Evolutionary conservation across 2,888 invertebrate genomes (phyloP), one percentile per base, ranked within the genome.

Genomic region (Bembecia ichneumoniformis): DNA sequence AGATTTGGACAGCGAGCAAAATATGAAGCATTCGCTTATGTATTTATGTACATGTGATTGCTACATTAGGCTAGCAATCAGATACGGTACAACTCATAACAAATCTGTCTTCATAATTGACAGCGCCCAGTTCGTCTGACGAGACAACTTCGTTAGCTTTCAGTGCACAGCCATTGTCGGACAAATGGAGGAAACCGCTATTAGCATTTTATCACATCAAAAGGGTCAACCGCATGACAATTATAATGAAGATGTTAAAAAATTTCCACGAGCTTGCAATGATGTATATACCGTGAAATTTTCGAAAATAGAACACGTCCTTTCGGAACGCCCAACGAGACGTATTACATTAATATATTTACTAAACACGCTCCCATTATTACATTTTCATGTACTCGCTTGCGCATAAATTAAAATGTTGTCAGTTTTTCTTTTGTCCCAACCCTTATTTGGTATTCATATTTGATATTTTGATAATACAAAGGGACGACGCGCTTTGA

Each of bases 381-480:
- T 83, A 86, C 77, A 67, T 80, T 86, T 87, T 86, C 84, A 87
- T 86, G 86, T 86, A 87, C 84, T 86, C 79, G 74, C 72, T 80
- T 71, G 67, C 67, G 80, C 80, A 87, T 87, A 87, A 84, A 86
- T 87, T 86, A 86, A 87, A 84, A 79, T 73, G 75, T 74, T 82
- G 83, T 76, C 83, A 81, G 77, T 79, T 80, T 78, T 83, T 82
- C 83, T 83, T 83, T 87, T 86, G 83, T 84, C 73, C 79, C 75
- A 77, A 79, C 86, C 87, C 86, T 86, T 82, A 86, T 86, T 86
- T 86, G 82, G 86, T 87, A 86, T 86, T 87, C 86, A 87, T 87
- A 82, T 86, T 86, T 82, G 82, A 82, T 81, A 81, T 80, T 86
- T 80, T 77, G 82, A 71, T 81, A 80, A 74, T 75, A 87, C 83